Conservation (phyloP, 1,140 invertebrate species). For the Aricia agestis region DNA sequence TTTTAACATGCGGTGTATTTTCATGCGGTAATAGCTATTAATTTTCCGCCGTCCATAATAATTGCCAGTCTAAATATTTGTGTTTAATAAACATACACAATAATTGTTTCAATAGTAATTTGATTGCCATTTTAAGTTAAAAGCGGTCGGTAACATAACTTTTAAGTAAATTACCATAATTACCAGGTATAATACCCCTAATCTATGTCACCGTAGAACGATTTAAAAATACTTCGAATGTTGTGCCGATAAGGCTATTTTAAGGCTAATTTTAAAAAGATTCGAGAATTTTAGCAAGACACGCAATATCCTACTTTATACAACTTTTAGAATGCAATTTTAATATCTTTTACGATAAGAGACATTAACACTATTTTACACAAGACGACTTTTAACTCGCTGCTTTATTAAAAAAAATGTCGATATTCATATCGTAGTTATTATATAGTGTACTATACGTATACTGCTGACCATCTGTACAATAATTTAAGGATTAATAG, state of each 20-base stretch:
- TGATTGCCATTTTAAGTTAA: slow-evolving; percentile 11
- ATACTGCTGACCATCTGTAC: no score
- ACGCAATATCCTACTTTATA: slow-evolving; percentile 7
- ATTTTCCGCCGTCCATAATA: not conserved
- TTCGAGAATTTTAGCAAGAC: slow-evolving; percentile 1
- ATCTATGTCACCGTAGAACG: slow-evolving; percentile 27
- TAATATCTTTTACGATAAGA: not conserved
- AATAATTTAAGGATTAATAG: no score
- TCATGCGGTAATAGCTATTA: not conserved
- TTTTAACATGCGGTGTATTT: not conserved
- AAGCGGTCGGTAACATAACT: slow-evolving; percentile 30
- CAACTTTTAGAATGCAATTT: not conserved
- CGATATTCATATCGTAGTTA: no score
- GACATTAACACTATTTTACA: not conserved
- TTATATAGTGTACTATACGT: no score
- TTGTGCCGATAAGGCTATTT: slow-evolving; percentile 15
- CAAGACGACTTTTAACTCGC: not conserved
- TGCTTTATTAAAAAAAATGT: not conserved
- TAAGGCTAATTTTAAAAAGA: slow-evolving; percentile 11
- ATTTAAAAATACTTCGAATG: slow-evolving; percentile 25
- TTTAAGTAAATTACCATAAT: slow-evolving; percentile 30
- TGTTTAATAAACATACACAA: slow-evolving; percentile 9
- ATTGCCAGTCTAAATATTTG: slow-evolving; percentile 1
- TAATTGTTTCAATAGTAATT: slow-evolving; percentile 13
- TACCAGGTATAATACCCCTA: slow-evolving; percentile 33